Evolutionary conservation across 2,888 invertebrate species (phyloP).

Genomic region (Drosophila kuntzei): DNA sequence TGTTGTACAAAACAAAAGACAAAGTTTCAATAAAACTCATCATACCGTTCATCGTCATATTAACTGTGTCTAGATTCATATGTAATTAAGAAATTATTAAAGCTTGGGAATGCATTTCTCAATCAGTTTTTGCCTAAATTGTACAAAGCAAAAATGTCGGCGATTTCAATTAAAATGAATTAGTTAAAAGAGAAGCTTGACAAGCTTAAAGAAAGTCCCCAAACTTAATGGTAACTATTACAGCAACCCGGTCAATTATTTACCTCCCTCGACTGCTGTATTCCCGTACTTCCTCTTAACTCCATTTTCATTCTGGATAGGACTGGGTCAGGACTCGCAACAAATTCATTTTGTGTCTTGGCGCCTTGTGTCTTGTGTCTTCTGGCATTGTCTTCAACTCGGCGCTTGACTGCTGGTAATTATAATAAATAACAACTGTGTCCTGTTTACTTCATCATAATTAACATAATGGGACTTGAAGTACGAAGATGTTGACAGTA

Average conservation of each 20-base stretch:
- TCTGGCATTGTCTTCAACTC: conserved; percentile 58
- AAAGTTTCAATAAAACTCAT: conserved; percentile 55
- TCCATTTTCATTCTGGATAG: conserved; percentile 6
- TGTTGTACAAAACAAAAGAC: conserved; percentile 47
- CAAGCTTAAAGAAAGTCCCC: conserved; percentile 9
- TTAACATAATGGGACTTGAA: conserved; percentile 81
- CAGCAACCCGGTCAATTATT: conserved; percentile 40
- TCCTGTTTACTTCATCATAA: conserved; percentile 82
- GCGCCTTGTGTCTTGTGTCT: conserved; percentile 54
- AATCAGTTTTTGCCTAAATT: conserved; percentile 9
- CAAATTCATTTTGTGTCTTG: conserved; percentile 67
- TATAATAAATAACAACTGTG: conserved; percentile 82
- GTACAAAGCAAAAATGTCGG: not conserved
- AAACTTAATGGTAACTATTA: conserved; percentile 26
- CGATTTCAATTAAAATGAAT: conserved; percentile 36
- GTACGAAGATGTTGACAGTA: conserved; percentile 82
- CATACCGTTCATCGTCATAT: conserved; percentile 8
- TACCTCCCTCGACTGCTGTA: not conserved
- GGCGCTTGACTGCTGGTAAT: conserved; percentile 76
- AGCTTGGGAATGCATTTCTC: conserved; percentile 22
- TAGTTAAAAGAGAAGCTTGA: conserved; percentile 26
- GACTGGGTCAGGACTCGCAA: conserved; percentile 49
- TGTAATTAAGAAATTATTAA: conserved; percentile 25
- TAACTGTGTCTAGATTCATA: conserved; percentile 8
- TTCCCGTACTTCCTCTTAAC: not conserved